Percentiles rank a stretch among this genome's conserved stretches.
Evolutionary conservation across 2,113 vertebrate species (phyloP).

Genomic region (Castor canadensis): DNA sequence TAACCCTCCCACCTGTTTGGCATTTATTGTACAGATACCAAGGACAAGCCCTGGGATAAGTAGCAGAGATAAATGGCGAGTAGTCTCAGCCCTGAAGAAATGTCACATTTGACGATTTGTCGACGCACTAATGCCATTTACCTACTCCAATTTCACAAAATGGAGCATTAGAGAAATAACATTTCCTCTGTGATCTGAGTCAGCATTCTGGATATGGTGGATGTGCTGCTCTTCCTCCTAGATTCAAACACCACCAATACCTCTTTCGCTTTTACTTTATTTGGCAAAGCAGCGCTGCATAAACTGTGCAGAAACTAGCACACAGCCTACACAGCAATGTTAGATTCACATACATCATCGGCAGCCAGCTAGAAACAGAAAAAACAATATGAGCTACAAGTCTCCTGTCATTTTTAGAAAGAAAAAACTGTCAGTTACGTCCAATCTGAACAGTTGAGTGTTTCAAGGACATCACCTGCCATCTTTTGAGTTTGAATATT

Average conservation of each 20-base stretch:
- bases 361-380: conserved; percentile 84
- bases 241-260: conserved; percentile 71
- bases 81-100: neutral
- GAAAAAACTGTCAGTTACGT: conserved; percentile 73
- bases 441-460: conserved; percentile 78
- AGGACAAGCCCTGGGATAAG: neutral
- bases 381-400: conserved; percentile 73
- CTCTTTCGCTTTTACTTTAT: conserved; percentile 89
- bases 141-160: neutral
- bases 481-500: conserved; percentile 79
- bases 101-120: neutral
- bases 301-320: conserved; percentile 82
- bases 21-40: neutral
- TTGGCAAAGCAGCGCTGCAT: conserved; percentile 92
- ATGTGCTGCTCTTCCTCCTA: neutral
- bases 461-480: conserved; percentile 75
- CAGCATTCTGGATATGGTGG: neutral
- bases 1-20: neutral
- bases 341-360: conserved; percentile 82
- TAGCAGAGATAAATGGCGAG: neutral
- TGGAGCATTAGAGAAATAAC: neutral
- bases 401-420: conserved; percentile 62
- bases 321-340: conserved; percentile 83
- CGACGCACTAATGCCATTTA: neutral
- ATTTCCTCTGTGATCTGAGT: neutral